Evolutionary conservation across 2,113 vertebrate species (phyloP).

Genomic region (Balaeniceps rex): DNA sequence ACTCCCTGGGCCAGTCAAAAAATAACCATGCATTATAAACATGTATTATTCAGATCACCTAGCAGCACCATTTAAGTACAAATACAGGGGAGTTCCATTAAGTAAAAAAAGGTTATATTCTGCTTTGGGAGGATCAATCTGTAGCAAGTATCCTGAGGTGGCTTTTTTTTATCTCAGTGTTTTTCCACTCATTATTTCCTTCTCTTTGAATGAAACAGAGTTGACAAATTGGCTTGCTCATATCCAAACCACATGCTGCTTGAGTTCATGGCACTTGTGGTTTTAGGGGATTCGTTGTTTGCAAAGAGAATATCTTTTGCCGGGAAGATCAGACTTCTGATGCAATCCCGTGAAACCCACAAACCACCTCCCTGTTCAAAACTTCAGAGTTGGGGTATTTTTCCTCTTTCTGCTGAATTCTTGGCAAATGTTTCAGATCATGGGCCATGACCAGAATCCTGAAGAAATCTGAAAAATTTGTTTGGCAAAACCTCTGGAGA

Average conservation of each 20-base stretch:
- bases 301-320: conserved; percentile 47
- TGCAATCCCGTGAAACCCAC: conserved; percentile 65
- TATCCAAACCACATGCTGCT: conserved; percentile 55
- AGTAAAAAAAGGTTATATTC: neutral
- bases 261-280: conserved; percentile 61
- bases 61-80: neutral
- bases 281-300: conserved; percentile 58
- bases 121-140: neutral
- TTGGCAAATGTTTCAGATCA: conserved; percentile 34
- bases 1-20: conserved; percentile 2
- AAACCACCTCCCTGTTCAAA: conserved; percentile 53
- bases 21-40: neutral
- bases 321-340: conserved; percentile 63
- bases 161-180: conserved; percentile 13
- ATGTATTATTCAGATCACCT: neutral
- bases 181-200: conserved; percentile 51
- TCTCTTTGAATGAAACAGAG: conserved; percentile 45
- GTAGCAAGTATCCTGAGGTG: neutral
- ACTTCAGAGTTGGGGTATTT: conserved; percentile 1
- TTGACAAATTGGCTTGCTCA: conserved; percentile 55
- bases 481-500: conserved; percentile 41
- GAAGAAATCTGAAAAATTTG: conserved; percentile 49
- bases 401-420: conserved; percentile 32
- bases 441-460: conserved; percentile 38
- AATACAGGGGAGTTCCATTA: neutral